These are phyloP conservation scores for Cephus runcator DNA, from an alignment of 2,888 invertebrate genomes.

Conservation along the genomic window DNA sequence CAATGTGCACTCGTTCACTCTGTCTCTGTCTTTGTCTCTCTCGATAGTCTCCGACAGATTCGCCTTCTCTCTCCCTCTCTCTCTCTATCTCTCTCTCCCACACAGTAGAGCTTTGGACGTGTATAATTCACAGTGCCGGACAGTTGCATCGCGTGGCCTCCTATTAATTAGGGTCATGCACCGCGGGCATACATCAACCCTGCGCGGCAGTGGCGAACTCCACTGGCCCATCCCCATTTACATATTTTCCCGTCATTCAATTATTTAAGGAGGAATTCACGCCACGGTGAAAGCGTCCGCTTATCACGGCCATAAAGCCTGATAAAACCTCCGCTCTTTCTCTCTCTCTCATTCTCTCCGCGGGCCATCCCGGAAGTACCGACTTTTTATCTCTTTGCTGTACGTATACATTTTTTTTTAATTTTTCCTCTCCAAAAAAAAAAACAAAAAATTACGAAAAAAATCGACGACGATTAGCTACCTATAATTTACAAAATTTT, in stretches of 20 bases:
- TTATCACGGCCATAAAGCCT: conserved; percentile 36
- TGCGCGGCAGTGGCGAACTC: conserved; percentile 37
- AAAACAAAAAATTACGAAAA: not conserved
- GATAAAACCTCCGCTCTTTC: conserved; percentile 2
- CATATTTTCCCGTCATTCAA: conserved; percentile 41
- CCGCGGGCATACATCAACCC: conserved; percentile 59
- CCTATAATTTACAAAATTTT: not conserved
- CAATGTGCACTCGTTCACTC: conserved; percentile 7
- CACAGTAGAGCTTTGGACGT: conserved; percentile 8
- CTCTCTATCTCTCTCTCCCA: conserved; percentile 23
- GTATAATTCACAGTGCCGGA: conserved; percentile 58
- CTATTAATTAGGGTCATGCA: conserved; percentile 65
- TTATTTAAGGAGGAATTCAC: conserved; percentile 34
- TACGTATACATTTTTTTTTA: not conserved
- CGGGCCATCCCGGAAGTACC: conserved; percentile 16
- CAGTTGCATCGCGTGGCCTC: conserved; percentile 63
- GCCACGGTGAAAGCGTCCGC: conserved; percentile 28
- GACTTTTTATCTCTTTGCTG: conserved; percentile 9
- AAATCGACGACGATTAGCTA: not conserved
- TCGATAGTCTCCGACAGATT: conserved; percentile 9
- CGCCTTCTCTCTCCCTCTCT: conserved; percentile 25
- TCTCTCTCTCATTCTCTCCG: conserved; percentile 3
- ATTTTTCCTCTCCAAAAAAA: not conserved
- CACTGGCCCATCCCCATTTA: conserved; percentile 35
- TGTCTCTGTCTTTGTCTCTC: conserved; percentile 17